These are phyloP conservation scores for Acanthiza pusilla DNA, from an alignment of 2,797 vertebrate genomes.

Conservation along the genomic window DNA sequence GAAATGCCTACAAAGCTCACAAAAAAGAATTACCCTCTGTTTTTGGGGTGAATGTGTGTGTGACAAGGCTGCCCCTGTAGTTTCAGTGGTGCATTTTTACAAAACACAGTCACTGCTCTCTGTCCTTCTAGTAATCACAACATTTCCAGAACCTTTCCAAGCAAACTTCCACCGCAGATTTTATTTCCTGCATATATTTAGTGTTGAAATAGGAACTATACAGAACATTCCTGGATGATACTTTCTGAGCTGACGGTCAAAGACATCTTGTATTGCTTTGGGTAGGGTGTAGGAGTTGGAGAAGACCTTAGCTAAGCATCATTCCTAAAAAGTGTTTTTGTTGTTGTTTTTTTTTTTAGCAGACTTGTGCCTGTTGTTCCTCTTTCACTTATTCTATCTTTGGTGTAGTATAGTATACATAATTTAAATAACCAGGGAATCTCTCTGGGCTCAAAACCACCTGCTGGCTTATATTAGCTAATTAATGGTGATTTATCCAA, in stretches of 20 bases:
- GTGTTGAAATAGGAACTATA: conserved; percentile 69
- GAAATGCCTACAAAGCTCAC: neutral
- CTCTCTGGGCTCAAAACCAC: conserved; percentile 91
- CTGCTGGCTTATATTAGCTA: conserved; percentile 98
- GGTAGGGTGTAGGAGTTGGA: conserved; percentile 75
- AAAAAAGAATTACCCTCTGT: neutral
- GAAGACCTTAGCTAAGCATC: conserved; percentile 75
- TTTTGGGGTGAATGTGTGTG: neutral
- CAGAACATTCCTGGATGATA: conserved; percentile 34
- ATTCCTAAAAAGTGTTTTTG: conserved; percentile 62
- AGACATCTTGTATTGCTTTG: conserved; percentile 82
- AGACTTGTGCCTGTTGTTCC: conserved; percentile 77
- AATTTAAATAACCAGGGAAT: conserved; percentile 93
- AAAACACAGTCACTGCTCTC: neutral
- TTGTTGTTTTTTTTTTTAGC: conserved; percentile 27
- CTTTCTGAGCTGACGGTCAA: conserved; percentile 76
- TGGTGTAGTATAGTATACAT: conserved; percentile 86
- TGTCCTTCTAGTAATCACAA: conserved; percentile 33
- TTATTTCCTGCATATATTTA: conserved; percentile 70
- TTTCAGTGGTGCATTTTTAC: neutral
- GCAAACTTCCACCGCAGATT: conserved; percentile 45
- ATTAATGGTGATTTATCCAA: conserved; percentile 99
- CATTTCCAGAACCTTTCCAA: conserved; percentile 61
- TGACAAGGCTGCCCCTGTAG: neutral
- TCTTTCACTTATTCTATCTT: conserved; percentile 84